A percentile compares a stretch with the other conserved stretches of the same genome.
phyloP scores from a whole-genome alignment of 2,888 invertebrate genomes.

The Onthophagus sagittarius region DNA sequence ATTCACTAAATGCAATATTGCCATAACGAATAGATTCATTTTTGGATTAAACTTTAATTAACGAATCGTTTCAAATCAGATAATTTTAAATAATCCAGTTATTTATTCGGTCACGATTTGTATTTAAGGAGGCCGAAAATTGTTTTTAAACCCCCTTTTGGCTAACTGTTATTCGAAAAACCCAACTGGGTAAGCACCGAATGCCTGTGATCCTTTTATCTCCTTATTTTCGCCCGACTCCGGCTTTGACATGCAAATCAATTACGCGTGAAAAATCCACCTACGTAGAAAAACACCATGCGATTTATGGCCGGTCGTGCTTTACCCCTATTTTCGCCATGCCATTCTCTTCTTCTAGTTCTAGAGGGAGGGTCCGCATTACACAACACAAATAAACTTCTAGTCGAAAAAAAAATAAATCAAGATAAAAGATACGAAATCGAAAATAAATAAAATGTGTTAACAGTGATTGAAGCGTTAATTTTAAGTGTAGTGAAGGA shows the following conservation, averaged over 20 bases:
- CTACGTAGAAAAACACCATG: constrained; percentile 5
- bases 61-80: too few relatives aligned
- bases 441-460: too few relatives aligned
- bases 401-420: background rate
- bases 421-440: background rate
- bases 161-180: background rate
- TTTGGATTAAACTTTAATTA: background rate
- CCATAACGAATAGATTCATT: too few relatives aligned
- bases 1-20: background rate
- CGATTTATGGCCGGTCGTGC: constrained; percentile 8
- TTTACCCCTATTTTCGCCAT: background rate
- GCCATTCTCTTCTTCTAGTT: background rate
- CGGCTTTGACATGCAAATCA: constrained; percentile 13
- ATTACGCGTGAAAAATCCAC: constrained; percentile 13
- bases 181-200: background rate
- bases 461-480: too few relatives aligned
- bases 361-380: background rate
- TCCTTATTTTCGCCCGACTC: constrained; percentile 6
- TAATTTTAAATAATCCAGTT: background rate
- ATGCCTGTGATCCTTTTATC: background rate
- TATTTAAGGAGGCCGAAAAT: background rate
- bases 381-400: background rate
- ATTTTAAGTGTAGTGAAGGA: too few relatives aligned
- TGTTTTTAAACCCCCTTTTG: background rate
- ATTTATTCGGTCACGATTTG: background rate